Base-by-base conservation (phyloP, 2,888 invertebrate genomes). In the Apodemia duryi region DNA sequence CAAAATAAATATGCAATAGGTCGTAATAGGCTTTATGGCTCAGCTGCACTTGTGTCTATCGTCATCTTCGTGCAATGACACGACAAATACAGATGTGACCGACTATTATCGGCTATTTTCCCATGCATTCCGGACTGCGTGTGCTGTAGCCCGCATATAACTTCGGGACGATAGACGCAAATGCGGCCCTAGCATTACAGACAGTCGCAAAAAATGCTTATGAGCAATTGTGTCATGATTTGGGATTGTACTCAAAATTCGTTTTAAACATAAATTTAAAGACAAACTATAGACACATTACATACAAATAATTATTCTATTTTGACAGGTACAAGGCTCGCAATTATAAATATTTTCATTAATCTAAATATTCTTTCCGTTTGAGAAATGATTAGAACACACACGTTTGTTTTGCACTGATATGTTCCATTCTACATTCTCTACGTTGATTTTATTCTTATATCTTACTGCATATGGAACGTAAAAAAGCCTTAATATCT, bases 291-390 rank as follows among this genome's bases (percentile, higher is more conserved):
- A 54, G 11, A 32, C 5, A 10, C 32, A 0, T 32, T 32, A 21
- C 54, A 29, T 32, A 57, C 54, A 57, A 13, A 57, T 29, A 11
- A 57, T 11, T 29, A 11, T 5, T 57, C 28, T 57, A 57, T 57
- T 57, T 57, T 32, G 57, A 57, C 57, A 32, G 57, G 57, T 57
- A 57, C 57, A 32, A 29, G 32, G 57, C 57, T 57, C 57, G 57
- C 57, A 57, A 32, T 57, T 13, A 5, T 57, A 57, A 32, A 57
- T 29, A 57, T 57, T 57, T 57, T 57, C 10, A 57, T 29, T 57
- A 57, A 32, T 57, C 57, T 57, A 57, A 57, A 54, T 54, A 54
- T 29, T 32, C 13, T 49, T 29, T 57, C 6, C 32, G 29, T 57
- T 57, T 57, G 29, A 57, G 32, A 57, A 57, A 32, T 54, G 54